Percentiles rank a stretch among this genome's conserved stretches.
Conservation (phyloP, 2,888 invertebrate genomes). For the Limnephilus auricula region DNA sequence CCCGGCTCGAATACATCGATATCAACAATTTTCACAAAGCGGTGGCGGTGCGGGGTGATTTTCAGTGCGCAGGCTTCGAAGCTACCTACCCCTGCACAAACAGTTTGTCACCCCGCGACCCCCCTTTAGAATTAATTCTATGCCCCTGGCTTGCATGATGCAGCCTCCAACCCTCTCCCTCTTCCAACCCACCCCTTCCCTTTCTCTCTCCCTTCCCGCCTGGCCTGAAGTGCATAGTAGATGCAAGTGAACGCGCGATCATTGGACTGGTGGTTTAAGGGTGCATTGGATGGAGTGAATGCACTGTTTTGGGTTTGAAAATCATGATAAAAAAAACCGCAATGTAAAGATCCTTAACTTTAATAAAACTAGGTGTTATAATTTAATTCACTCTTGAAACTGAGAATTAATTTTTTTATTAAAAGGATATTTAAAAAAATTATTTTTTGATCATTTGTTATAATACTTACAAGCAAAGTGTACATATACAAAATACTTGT, state of each 20-base stretch:
- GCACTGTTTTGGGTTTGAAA: neutral
- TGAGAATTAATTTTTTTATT: no score
- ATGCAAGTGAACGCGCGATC: conserved; percentile 41
- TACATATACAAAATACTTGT: no score
- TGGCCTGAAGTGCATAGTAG: neutral
- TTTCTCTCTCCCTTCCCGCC: neutral
- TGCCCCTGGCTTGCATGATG: conserved; percentile 29
- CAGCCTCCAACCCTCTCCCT: neutral
- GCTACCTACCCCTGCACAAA: conserved; percentile 20
- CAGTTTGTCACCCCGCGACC: conserved; percentile 39
- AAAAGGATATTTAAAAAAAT: no score
- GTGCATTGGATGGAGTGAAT: neutral
- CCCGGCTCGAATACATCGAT: neutral
- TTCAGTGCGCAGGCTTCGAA: conserved; percentile 36
- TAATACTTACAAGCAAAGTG: no score
- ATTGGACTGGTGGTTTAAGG: neutral
- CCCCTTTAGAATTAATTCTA: conserved; percentile 41
- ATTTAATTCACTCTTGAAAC: neutral
- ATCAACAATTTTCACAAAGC: conserved; percentile 7
- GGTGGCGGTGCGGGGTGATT: conserved; percentile 4
- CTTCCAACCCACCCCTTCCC: neutral
- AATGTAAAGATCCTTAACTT: neutral
- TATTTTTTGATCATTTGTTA: no score
- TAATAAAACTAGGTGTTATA: neutral
- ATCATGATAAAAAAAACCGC: neutral